Percentiles rank a stretch among this genome's conserved stretches.
Conservation (phyloP, 2,888 invertebrate species). For the Microctonus brassicae region DNA sequence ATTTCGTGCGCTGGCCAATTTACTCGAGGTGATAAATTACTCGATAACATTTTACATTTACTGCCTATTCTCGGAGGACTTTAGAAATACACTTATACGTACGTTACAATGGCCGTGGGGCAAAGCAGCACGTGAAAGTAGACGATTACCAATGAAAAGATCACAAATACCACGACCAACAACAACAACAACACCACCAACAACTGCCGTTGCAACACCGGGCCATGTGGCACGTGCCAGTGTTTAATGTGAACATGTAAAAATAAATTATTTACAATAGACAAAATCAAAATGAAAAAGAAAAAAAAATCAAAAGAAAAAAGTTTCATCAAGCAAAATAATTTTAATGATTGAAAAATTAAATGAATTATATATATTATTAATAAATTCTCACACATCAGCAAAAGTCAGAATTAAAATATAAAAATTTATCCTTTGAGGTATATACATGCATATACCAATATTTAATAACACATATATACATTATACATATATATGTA, state of each 20-base stretch:
- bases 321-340: too few relatives aligned
- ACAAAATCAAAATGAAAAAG: neutral
- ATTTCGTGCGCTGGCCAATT: conserved; percentile 79
- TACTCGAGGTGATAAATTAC: conserved; percentile 82
- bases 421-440: too few relatives aligned
- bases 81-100: conserved; percentile 78
- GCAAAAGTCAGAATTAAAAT: too few relatives aligned
- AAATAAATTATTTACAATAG: neutral
- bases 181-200: conserved; percentile 59
- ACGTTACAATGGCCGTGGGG: conserved; percentile 75
- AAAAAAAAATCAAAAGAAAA: too few relatives aligned
- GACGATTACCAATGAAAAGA: conserved; percentile 56
- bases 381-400: too few relatives aligned
- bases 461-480: too few relatives aligned
- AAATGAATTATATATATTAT: too few relatives aligned
- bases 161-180: conserved; percentile 56
- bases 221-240: conserved; percentile 59
- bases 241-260: conserved; percentile 47
- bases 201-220: conserved; percentile 55
- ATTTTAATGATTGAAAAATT: too few relatives aligned
- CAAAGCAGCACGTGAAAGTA: conserved; percentile 41
- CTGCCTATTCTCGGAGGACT: conserved; percentile 83
- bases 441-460: too few relatives aligned
- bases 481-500: too few relatives aligned
- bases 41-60: conserved; percentile 85